Evolutionary conservation across 2,888 invertebrate genomes (phyloP).

Genomic region (Palloptera scutellata): DNA sequence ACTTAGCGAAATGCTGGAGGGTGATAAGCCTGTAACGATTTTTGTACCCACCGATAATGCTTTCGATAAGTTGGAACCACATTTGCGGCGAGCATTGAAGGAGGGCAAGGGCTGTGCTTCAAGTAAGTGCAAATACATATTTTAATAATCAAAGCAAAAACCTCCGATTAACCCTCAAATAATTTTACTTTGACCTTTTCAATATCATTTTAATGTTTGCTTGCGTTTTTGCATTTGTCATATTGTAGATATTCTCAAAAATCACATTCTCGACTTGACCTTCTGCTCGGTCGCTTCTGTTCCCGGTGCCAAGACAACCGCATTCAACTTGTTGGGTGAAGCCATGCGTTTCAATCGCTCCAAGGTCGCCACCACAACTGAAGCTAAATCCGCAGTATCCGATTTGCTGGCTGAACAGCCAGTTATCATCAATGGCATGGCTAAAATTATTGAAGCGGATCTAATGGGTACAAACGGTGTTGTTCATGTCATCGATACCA

Average conservation of each 20-base stretch:
- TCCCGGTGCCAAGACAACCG: slow-evolving; percentile 61
- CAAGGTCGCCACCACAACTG: slow-evolving; percentile 17
- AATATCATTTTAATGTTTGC: not conserved
- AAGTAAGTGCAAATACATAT: slow-evolving; percentile 64
- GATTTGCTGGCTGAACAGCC: slow-evolving; percentile 61
- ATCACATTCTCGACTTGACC: slow-evolving; percentile 73
- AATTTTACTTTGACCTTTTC: not conserved
- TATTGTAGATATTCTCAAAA: slow-evolving; percentile 69
- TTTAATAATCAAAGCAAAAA: no score
- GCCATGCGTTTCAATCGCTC: slow-evolving; percentile 57
- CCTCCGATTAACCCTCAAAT: not conserved
- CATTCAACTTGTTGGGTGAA: slow-evolving; percentile 62
- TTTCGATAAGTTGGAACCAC: slow-evolving; percentile 69
- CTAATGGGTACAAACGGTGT: slow-evolving; percentile 78
- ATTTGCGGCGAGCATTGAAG: slow-evolving; percentile 66
- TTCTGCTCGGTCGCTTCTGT: slow-evolving; percentile 73
- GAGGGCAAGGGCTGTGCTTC: slow-evolving; percentile 69
- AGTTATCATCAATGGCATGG: slow-evolving; percentile 67
- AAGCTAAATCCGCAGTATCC: slow-evolving; percentile 65
- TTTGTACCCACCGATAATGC: slow-evolving; percentile 75
- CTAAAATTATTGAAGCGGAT: slow-evolving; percentile 69
- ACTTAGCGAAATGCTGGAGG: slow-evolving; percentile 67
- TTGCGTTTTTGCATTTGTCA: slow-evolving; percentile 5
- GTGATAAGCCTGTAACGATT: slow-evolving; percentile 68
- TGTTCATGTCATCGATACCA: slow-evolving; percentile 73